phyloP scores from a whole-genome alignment of 2,113 vertebrate species.

The Macrotis lagotis region DNA sequence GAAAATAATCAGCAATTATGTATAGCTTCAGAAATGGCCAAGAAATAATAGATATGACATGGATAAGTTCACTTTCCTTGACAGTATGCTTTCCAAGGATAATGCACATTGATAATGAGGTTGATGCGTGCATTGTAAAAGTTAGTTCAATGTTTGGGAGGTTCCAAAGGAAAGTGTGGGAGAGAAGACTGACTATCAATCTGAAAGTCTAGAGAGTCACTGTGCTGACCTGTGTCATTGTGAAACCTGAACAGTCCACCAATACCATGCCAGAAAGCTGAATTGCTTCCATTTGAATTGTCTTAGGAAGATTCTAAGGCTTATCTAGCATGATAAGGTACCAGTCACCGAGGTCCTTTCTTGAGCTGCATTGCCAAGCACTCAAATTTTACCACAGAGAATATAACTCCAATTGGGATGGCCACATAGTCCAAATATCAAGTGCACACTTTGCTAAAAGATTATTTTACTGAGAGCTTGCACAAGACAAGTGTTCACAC shows the following conservation, averaged over 20 bases:
- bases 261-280: background rate
- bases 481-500: background rate
- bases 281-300: background rate
- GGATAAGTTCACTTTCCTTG: background rate
- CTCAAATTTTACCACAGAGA: background rate
- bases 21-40: background rate
- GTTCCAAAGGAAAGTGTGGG: background rate
- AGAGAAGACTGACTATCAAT: background rate
- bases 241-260: background rate
- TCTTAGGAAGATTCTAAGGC: background rate
- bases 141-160: background rate
- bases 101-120: background rate
- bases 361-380: background rate
- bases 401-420: background rate
- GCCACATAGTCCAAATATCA: background rate
- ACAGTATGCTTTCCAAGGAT: background rate
- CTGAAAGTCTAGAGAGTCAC: background rate
- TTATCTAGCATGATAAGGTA: background rate
- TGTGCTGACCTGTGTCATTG: background rate
- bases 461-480: background rate
- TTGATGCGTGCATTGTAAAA: background rate
- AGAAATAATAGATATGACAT: background rate
- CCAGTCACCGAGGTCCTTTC: background rate
- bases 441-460: background rate
- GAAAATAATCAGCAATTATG: background rate